Evolutionary conservation across 2,888 invertebrate species (phyloP), one percentile per base, ranked within the genome.

Genomic region (Cepaea hortensis): DNA sequence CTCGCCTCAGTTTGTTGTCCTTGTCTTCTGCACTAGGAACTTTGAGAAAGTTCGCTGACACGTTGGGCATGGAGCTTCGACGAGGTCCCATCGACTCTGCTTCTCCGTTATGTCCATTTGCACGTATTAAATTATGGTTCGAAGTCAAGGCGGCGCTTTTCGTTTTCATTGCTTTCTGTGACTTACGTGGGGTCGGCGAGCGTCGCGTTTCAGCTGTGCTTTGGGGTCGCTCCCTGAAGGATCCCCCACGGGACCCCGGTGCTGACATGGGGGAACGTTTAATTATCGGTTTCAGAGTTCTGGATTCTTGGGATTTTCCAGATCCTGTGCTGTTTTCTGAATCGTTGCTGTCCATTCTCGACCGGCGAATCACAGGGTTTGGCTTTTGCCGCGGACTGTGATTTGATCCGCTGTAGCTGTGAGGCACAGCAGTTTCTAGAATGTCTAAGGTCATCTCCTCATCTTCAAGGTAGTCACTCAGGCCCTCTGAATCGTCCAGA

Each of bases 1-100:
- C 96, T 89, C 98, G 96, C 94, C 88, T 85, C 46, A 90, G 83
- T 87, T 88, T 88, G 50, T 50, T 80, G 82, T 82, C 88, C 18
- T 87, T 87, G 87, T 85, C 86, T 46, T 86, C 88, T 3, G 90
- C 88, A 18, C 88, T 88, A 70, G 90, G 90, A 18, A 90, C 89
- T 82, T 62, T 68, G 35, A 90, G 85, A 23, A 90, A 88, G 88
- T 88, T 88, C 46, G 72, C 83, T 35, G 84, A 46, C 11, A 89
- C 89, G 81, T 87, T 88, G 15, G 90, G 90, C 90, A 90, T 90
- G 85, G 90, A 90, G 80, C 89, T 91, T 35, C 90, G 87, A 0
- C 91, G 85, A 11, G 87, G 84, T 48, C 81, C 84, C 68, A 87
- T 15, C 15, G 48, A 11, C 3, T 15, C 65, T 9, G 11, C 7